Evolutionary conservation across 2,888 invertebrate species (phyloP).

Genomic region (Tetramorium bicarinatum): DNA sequence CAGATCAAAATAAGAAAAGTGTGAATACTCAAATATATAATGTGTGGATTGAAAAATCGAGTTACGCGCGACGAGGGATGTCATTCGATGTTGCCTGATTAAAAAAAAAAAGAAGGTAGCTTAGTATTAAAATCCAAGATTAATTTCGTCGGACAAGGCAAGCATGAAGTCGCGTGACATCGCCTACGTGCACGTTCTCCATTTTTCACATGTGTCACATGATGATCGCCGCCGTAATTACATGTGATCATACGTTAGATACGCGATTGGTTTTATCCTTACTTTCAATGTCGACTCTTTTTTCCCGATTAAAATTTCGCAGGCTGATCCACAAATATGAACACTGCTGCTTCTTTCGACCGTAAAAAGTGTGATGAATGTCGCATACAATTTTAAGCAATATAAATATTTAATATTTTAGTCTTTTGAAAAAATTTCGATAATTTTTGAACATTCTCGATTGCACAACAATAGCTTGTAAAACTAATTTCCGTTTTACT

Average conservation of each 20-base stretch:
- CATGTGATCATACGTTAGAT: slow-evolving; percentile 14
- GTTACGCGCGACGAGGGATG: background rate
- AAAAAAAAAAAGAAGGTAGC: background rate
- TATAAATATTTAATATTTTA: slow-evolving; percentile 4
- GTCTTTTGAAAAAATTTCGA: background rate
- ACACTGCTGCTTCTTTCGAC: background rate
- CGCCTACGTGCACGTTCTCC: slow-evolving; percentile 1
- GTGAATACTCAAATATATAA: background rate
- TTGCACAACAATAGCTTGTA: background rate
- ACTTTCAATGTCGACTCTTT: slow-evolving; percentile 4
- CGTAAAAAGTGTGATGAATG: background rate
- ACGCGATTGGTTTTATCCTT: background rate
- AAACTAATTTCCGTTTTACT: background rate
- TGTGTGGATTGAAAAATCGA: background rate
- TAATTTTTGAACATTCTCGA: background rate
- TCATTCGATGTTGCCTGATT: background rate
- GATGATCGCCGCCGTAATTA: slow-evolving; percentile 31
- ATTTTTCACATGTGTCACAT: slow-evolving; percentile 23
- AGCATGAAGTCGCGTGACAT: slow-evolving; percentile 39
- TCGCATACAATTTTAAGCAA: background rate
- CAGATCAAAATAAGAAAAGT: background rate
- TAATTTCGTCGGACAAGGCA: slow-evolving; percentile 29
- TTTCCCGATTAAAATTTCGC: background rate
- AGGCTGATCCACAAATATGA: background rate
- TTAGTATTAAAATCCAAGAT: slow-evolving; percentile 13